These are phyloP conservation scores for Pseudomyrmex gracilis DNA, from an alignment of 1,140 invertebrate genomes.

Conservation along the genomic window DNA sequence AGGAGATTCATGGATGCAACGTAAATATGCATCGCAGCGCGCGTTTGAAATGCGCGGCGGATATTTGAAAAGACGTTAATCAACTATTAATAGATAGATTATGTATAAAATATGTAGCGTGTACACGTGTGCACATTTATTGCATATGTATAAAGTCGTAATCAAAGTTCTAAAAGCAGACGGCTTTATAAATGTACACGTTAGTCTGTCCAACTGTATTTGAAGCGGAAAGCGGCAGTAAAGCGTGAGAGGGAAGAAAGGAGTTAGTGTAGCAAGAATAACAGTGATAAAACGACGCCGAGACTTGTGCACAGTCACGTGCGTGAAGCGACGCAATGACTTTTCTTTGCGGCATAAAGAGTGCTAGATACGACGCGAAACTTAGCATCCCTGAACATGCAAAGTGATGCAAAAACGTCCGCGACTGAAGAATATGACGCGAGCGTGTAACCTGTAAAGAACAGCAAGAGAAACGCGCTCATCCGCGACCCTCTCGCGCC, in stretches of 20 bases:
- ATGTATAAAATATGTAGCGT: conserved; percentile 24
- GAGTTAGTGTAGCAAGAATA: conserved; percentile 35
- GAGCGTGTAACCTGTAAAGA: conserved; percentile 56
- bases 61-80: not conserved
- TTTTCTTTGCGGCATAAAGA: conserved; percentile 31
- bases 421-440: conserved; percentile 59
- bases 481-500: conserved; percentile 31
- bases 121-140: not conserved
- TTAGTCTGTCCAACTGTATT: not conserved
- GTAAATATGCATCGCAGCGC: not conserved
- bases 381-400: conserved; percentile 68
- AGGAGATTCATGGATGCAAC: not conserved
- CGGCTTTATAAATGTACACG: not conserved
- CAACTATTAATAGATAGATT: not conserved
- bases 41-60: too few relatives aligned
- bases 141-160: too few relatives aligned
- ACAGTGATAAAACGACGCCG: conserved; percentile 56
- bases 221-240: conserved; percentile 1
- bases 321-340: conserved; percentile 65
- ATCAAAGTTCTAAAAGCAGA: not conserved
- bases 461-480: conserved; percentile 53
- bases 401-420: conserved; percentile 66
- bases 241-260: conserved; percentile 12
- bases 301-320: conserved; percentile 51
- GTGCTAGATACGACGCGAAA: conserved; percentile 62